These are phyloP conservation scores for Physocephala rufipes DNA, from an alignment of 2,888 invertebrate species.

Conservation along the genomic window DNA sequence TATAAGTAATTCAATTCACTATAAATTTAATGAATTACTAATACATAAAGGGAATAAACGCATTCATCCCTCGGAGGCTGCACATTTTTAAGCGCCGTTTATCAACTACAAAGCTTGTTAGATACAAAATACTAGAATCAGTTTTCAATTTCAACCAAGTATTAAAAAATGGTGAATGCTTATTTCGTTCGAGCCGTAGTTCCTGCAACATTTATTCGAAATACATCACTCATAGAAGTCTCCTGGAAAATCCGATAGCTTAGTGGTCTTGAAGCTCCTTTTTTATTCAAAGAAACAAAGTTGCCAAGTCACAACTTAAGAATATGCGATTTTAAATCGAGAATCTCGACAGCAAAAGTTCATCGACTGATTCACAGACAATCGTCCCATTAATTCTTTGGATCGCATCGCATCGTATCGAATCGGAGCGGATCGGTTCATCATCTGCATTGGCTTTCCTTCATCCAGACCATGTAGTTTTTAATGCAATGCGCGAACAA, in stretches of 20 bases:
- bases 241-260: background rate
- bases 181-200: background rate
- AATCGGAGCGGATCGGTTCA: slow-evolving; percentile 9
- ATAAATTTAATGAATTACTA: slow-evolving; percentile 9
- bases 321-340: slow-evolving; percentile 19
- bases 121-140: too few species aligned
- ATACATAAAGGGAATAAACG: too few species aligned
- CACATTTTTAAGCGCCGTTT: background rate
- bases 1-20: slow-evolving; percentile 43
- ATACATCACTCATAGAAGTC: background rate
- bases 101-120: background rate
- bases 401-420: background rate
- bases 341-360: background rate
- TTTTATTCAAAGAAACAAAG: background rate
- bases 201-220: background rate
- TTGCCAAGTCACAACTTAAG: slow-evolving; percentile 11
- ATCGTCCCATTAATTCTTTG: background rate
- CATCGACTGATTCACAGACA: background rate
- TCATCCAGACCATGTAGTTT: background rate
- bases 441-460: background rate
- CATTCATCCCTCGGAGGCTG: background rate
- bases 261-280: slow-evolving; percentile 13
- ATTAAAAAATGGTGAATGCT: too few species aligned
- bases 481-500: slow-evolving; percentile 4
- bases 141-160: too few species aligned